Base-by-base conservation (phyloP, 2,888 invertebrate species). In the Entomobrya multifasciata region DNA sequence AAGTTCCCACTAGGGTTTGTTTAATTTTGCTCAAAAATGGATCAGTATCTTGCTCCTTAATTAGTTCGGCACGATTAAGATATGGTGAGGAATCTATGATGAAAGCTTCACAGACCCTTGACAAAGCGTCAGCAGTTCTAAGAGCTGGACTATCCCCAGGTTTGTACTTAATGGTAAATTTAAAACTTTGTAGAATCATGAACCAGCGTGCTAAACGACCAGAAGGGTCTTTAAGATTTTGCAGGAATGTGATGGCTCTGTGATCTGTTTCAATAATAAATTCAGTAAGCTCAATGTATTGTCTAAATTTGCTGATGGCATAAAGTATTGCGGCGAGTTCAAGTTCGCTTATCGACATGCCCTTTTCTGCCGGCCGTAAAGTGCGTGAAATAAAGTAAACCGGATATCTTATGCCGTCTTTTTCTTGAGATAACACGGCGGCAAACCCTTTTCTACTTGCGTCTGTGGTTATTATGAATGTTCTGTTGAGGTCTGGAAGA, bases 141-240 rank as follows among this genome's bases (percentile, higher is more conserved):
- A 77, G 49, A 1, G 47, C n/a, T 10, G 13, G n/a, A 52, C 44
- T 41, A 22, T 41, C 44, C 25, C 80, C 93, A 0, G 92, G 92
- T 1, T 92, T 91, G 82, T 93, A 93, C 6, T 91, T 88, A 8
- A 93, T 91, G 0, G 91, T 88, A 3, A 93, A 83, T 49, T 93
- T 91, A 87, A 91, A 93, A 1, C 90, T 87, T 88, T 93, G 92
- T 2, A 93, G 80, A 13, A 90, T 86, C 6, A 93, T 49, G 0
- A 92, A 92, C 93, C 93, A 94, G 49, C 93, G 88, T 0, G 92
- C 92, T 0, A 94, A 88, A 41, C 93, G 83, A 15, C 93, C 93
- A n/a, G 92, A 91, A 0, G 92, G 92, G 10, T 93, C 91, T 86
- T 93, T 93, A 5, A 93, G 49, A 0, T 91, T 89, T 86, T 92